Percentiles rank a stretch among this genome's conserved stretches.
These are phyloP conservation scores for Diplodus puntazzo DNA, from an alignment of 2,797 vertebrate species.

Conservation along the genomic window DNA sequence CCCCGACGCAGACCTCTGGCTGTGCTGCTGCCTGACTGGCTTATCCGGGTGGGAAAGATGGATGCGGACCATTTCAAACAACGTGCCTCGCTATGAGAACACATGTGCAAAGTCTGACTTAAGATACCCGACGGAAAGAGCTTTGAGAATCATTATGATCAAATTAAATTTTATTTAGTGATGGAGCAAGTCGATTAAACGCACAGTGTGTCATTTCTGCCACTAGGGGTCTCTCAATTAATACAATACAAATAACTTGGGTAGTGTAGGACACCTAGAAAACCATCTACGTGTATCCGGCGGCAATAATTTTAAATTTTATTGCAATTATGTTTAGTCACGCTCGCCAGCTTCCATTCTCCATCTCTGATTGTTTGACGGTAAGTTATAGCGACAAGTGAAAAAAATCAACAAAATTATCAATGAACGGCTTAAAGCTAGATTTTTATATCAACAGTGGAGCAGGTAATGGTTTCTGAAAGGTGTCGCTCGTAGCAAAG, in stretches of 20 bases:
- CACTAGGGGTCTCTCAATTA: too few species aligned
- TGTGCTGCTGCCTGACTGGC: slow-evolving; percentile 63
- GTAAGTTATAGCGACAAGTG: too few species aligned
- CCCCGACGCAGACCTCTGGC: slow-evolving; percentile 66
- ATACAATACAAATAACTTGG: too few species aligned
- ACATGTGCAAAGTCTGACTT: slow-evolving; percentile 26
- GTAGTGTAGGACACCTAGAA: too few species aligned
- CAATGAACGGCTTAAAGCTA: neutral
- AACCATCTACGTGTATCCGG: too few species aligned
- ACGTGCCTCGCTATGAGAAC: slow-evolving; percentile 31
- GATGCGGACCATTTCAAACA: slow-evolving; percentile 62
- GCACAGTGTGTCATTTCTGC: too few species aligned
- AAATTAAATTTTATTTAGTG: slow-evolving; percentile 1
- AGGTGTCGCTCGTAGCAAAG: neutral
- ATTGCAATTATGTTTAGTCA: too few species aligned
- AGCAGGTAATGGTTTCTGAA: neutral
- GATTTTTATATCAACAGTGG: neutral
- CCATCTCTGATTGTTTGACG: too few species aligned
- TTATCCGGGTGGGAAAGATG: slow-evolving; percentile 60
- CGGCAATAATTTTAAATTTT: too few species aligned
- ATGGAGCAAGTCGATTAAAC: neutral
- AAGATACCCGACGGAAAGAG: neutral
- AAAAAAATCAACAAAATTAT: neutral
- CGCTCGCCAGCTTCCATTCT: too few species aligned
- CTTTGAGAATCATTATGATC: neutral